Percentiles rank a stretch among this genome's conserved stretches.
Evolutionary conservation across 2,888 invertebrate genomes (phyloP).

Genomic region (Lissocephala sabroskyi): DNA sequence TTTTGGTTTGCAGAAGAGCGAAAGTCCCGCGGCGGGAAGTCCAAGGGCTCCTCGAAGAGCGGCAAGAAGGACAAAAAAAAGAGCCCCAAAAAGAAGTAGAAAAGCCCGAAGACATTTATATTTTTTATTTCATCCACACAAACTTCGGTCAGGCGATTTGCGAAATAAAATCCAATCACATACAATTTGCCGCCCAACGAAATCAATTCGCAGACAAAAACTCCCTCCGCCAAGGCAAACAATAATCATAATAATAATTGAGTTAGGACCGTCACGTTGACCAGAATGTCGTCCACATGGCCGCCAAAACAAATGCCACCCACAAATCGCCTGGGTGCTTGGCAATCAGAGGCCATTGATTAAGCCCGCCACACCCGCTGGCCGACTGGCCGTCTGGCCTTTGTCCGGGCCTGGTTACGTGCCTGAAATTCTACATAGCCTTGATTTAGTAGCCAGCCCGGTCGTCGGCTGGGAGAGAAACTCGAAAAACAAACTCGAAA

Average conservation of each 20-base stretch:
- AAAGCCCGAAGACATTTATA: background rate
- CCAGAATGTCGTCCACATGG: no score
- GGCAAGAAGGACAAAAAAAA: constrained; percentile 4
- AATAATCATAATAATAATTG: no score
- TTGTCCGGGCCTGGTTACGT: constrained; percentile 34
- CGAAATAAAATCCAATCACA: no score
- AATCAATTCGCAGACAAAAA: no score
- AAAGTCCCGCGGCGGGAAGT: background rate
- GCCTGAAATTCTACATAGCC: constrained; percentile 52
- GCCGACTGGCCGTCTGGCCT: background rate
- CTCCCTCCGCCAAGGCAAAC: no score
- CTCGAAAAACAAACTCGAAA: background rate
- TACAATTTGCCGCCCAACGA: no score
- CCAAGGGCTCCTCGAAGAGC: background rate
- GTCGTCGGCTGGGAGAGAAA: no score
- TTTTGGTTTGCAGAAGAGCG: background rate
- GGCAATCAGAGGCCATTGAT: constrained; percentile 56
- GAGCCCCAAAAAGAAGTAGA: constrained; percentile 4
- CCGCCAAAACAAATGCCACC: constrained; percentile 57
- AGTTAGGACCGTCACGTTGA: no score
- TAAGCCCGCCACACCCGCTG: constrained; percentile 25
- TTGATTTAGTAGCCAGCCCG: constrained; percentile 47
- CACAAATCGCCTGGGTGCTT: constrained; percentile 34
- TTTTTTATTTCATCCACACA: no score
- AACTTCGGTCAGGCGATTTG: no score